Evolutionary conservation across 2,888 invertebrate genomes (phyloP), one percentile per base, ranked within the genome.

Genomic region (Ethmia dodecea): DNA sequence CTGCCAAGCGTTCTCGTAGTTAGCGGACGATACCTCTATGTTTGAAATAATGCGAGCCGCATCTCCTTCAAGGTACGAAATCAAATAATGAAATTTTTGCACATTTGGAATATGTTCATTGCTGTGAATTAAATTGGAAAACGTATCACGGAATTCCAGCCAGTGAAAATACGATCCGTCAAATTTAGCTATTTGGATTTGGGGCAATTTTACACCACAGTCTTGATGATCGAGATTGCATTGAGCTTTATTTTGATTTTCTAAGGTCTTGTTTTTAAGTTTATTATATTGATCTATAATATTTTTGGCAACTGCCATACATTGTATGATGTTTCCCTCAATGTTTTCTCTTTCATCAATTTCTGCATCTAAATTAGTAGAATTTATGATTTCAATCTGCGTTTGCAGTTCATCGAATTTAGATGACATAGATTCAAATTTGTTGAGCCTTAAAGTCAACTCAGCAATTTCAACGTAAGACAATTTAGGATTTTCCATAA

Each of bases 111-210:
- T 45, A 4, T 37, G 44, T 2, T 35, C 27, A 26, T 52, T 55
- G 2, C 46, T 44, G 22, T 56, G 53, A n/a, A 52, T 38, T 9
- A 56, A 22, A 20, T n/a, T 40, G 27, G 25, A 22, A 30, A 40
- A 49, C 0, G 46, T 48, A 13, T 53, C 51, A 2, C 47, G 40
- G 28, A 49, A 53, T 16, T 52, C 47, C 2, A 53, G 27, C 49
- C 50, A 53, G 3, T 40, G 43, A 20, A 49, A 48, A 35, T 45
- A 45, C 12, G 45, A 13, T 0, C 53, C 53, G 15, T 51, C 44
- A 42, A 50, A 53, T 28, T 45, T 49, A 0, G 43, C 12, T 22
- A 51, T 48, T 36, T 48, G 39, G 8, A 51, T 49, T 26, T 44
- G 40, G 6, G 47, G 50, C 9, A 53, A 31, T 28, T 43, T 45